Evolutionary conservation across 2,113 vertebrate genomes (phyloP).

Genomic region (Gracilinanus agilis): DNA sequence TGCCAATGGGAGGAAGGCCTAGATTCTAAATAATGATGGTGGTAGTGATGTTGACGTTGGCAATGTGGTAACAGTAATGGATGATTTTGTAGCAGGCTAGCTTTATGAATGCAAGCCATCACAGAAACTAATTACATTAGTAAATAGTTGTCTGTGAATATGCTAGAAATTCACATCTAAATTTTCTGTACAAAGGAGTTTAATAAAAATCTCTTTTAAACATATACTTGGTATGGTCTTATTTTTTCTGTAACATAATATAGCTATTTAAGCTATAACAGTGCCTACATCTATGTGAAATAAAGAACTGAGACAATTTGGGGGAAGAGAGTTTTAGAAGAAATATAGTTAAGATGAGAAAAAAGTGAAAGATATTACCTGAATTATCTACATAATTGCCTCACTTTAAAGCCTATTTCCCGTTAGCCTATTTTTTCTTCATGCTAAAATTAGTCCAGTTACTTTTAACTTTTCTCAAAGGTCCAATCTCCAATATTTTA

Average conservation of each 20-base stretch:
- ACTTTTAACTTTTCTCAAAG: not conserved
- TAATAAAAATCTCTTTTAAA: constrained; percentile 18
- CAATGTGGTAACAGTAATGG: not conserved
- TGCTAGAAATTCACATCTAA: not conserved
- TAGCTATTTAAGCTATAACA: not conserved
- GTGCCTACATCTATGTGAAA: not conserved
- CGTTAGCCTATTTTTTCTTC: not conserved
- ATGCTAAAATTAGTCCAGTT: not conserved
- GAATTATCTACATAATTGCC: constrained; percentile 18
- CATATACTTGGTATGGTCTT: not conserved
- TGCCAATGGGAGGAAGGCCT: not conserved
- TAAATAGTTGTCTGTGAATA: not conserved
- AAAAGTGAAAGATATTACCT: not conserved
- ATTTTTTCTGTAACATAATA: not conserved
- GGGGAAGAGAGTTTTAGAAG: not conserved
- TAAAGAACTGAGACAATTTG: not conserved
- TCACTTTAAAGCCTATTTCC: not conserved
- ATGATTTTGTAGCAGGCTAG: not conserved
- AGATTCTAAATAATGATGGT: not conserved
- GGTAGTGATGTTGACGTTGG: no score
- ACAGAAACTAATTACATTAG: not conserved
- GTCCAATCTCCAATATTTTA: not conserved
- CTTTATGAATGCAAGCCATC: not conserved
- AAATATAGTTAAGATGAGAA: not conserved
- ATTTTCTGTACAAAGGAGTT: not conserved